Evolutionary conservation across 2,888 invertebrate genomes (phyloP).

Genomic region (Aromia moschata): DNA sequence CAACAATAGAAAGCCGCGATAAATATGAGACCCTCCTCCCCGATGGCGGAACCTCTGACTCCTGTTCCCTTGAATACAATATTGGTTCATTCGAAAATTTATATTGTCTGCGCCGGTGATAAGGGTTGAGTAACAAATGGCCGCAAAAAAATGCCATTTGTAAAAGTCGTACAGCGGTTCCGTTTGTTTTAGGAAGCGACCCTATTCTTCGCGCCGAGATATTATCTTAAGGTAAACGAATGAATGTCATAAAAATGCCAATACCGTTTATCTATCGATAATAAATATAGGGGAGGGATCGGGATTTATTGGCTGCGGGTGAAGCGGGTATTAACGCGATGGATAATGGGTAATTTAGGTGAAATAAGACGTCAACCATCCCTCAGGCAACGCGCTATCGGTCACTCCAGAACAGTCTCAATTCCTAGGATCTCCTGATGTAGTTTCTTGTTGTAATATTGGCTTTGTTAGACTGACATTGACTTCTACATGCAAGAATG

Average conservation of each 20-base stretch:
- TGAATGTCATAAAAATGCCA: conserved; percentile 43
- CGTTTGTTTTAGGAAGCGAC: conserved; percentile 44
- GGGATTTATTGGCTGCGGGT: conserved; percentile 17
- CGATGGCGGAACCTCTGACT: conserved; percentile 52
- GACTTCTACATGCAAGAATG: too few species aligned
- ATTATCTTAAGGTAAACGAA: conserved; percentile 43
- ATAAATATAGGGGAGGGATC: conserved; percentile 34
- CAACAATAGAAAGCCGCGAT: conserved; percentile 55
- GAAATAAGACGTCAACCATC: conserved; percentile 3
- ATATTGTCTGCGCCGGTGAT: conserved; percentile 61
- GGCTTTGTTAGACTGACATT: too few species aligned
- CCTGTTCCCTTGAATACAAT: conserved; percentile 55
- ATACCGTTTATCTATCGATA: conserved; percentile 40
- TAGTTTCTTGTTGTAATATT: not conserved
- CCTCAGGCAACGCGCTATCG: not conserved
- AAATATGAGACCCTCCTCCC: conserved; percentile 62
- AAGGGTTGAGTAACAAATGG: conserved; percentile 60
- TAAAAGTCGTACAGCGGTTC: conserved; percentile 50
- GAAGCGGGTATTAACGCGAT: conserved; percentile 6
- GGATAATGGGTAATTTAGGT: conserved; percentile 12
- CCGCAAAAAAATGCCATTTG: conserved; percentile 58
- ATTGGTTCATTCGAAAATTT: conserved; percentile 61
- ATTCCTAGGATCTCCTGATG: not conserved
- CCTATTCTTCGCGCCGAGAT: conserved; percentile 37
- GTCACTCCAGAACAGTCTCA: not conserved